A percentile compares a stretch with the other conserved stretches of the same genome.
phyloP scores from a whole-genome alignment of 2,113 vertebrate species.

The Cettia cetti region DNA sequence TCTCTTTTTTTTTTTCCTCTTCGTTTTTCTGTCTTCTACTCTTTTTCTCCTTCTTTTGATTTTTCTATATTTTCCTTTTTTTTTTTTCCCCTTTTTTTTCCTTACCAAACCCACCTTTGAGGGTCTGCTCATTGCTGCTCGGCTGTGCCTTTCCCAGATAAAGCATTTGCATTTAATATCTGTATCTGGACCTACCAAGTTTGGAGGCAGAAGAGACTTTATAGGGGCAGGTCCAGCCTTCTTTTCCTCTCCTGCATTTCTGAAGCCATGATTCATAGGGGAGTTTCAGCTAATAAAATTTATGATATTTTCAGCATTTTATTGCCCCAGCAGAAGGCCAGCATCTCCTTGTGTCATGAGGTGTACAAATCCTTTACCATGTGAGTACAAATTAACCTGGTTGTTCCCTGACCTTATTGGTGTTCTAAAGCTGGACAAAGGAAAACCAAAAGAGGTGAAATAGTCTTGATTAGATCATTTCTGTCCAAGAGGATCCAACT shows the following conservation, averaged over 20 bases:
- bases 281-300: background rate
- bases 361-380: background rate
- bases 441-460: background rate
- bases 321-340: background rate
- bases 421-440: background rate
- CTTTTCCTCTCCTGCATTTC: background rate
- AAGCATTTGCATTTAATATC: background rate
- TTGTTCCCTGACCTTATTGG: background rate
- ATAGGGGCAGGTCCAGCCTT: background rate
- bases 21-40: too few relatives aligned
- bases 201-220: background rate
- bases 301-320: background rate
- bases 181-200: background rate
- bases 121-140: background rate
- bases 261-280: background rate
- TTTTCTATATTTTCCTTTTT: too few relatives aligned
- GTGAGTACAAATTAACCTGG: background rate
- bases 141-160: background rate
- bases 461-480: background rate
- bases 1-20: too few relatives aligned
- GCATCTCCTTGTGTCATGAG: background rate
- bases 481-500: background rate
- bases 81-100: fast-evolving
- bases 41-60: too few relatives aligned
- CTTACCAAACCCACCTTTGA: background rate